phyloP scores from a whole-genome alignment of 92 coral and sea anemone species.

The Heliopora coerulea region DNA sequence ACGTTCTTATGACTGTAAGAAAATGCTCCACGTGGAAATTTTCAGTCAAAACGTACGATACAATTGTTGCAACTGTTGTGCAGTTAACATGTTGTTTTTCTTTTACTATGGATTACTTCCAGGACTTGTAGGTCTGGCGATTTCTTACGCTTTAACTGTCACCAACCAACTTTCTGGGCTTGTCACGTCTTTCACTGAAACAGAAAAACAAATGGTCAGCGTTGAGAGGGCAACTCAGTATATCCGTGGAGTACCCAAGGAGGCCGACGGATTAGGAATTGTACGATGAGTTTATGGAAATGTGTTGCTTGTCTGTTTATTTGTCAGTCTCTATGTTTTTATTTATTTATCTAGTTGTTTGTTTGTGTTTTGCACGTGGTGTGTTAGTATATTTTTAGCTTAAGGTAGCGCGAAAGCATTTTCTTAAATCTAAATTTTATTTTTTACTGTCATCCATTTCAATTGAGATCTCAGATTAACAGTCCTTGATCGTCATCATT shows the following conservation, averaged over 20 bases:
- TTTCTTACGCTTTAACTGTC: slow-evolving; percentile 89
- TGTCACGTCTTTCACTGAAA: slow-evolving; percentile 96
- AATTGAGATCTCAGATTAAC: too few relatives aligned
- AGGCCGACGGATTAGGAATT: slow-evolving; percentile 30
- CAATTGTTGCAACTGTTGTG: too few relatives aligned
- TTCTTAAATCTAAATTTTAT: too few relatives aligned
- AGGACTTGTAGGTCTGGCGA: slow-evolving; percentile 97
- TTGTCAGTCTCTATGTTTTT: background rate
- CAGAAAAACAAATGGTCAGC: slow-evolving; percentile 95
- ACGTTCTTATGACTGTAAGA: too few relatives aligned
- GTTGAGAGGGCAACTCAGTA: slow-evolving; percentile 97
- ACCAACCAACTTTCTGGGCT: slow-evolving; percentile 88
- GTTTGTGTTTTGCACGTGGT: slow-evolving; percentile 1
- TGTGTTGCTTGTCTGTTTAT: background rate
- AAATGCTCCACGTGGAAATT: too few relatives aligned
- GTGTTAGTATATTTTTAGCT: too few relatives aligned
- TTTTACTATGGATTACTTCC: too few relatives aligned
- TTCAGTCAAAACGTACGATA: too few relatives aligned
- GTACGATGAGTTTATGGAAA: background rate
- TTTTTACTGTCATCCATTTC: too few relatives aligned
- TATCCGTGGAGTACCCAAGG: slow-evolving; percentile 73
- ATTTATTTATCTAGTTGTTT: background rate
- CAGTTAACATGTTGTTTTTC: too few relatives aligned
- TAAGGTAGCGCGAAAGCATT: too few relatives aligned
- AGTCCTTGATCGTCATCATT: too few relatives aligned